Conservation (phyloP, 1,140 invertebrate genomes). For the Ruditapes philippinarum region DNA sequence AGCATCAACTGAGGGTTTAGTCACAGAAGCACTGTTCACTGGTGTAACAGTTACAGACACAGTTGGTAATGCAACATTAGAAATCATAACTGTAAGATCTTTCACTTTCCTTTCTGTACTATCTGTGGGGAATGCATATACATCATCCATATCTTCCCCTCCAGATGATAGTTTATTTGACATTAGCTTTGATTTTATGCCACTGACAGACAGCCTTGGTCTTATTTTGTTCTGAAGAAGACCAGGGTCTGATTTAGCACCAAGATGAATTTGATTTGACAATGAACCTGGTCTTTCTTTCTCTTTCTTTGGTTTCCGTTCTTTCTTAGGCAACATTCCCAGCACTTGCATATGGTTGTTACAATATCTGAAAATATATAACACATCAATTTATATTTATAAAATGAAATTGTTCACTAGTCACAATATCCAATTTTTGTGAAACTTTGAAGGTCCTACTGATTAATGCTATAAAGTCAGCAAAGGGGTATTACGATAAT, state of each 20-base stretch:
- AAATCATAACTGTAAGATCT: conserved; percentile 39
- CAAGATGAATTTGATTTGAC: conserved; percentile 19
- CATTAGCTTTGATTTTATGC: conserved; percentile 86
- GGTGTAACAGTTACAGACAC: conserved; percentile 48
- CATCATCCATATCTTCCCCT: conserved; percentile 87
- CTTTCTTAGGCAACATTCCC: conserved; percentile 88
- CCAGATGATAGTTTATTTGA: conserved; percentile 71
- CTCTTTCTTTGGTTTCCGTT: conserved; percentile 88
- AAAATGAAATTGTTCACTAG: too few relatives aligned
- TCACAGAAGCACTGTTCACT: conserved; percentile 54
- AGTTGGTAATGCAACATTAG: conserved; percentile 27
- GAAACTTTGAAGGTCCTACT: too few relatives aligned
- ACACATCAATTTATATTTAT: too few relatives aligned
- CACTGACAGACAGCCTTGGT: conserved; percentile 86
- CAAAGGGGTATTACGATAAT: too few relatives aligned
- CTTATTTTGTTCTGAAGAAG: conserved; percentile 53
- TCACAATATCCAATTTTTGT: too few relatives aligned
- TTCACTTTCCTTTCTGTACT: conserved; percentile 55
- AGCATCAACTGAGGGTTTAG: conserved; percentile 69
- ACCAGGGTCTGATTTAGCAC: conserved; percentile 42
- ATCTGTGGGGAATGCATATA: conserved; percentile 89
- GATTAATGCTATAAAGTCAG: too few relatives aligned
- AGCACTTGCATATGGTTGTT: conserved; percentile 89
- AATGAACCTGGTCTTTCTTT: conserved; percentile 84
- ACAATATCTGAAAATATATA: conserved; percentile 86